These are phyloP conservation scores for Adelosebastes latens DNA, from an alignment of 2,797 vertebrate genomes.

Conservation along the genomic window DNA sequence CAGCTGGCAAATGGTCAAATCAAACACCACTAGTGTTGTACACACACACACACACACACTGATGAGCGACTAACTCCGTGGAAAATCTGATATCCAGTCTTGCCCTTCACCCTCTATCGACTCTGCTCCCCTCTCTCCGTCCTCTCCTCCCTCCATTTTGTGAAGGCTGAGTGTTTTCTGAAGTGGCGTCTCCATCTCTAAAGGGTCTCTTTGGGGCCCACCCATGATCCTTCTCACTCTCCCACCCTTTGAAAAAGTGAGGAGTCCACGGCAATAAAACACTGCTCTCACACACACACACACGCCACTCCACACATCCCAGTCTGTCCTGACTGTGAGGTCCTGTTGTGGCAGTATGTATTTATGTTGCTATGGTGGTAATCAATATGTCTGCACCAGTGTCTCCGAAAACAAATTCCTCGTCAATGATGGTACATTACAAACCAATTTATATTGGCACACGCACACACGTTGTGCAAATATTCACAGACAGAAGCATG, in stretches of 20 bases:
- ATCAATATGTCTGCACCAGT: constrained; percentile 63
- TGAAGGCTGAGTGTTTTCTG: constrained; percentile 65
- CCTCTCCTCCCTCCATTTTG: constrained; percentile 68
- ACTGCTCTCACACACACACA: background rate
- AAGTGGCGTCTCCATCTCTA: constrained; percentile 69
- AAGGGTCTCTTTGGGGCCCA: constrained; percentile 72
- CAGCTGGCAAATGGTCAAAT: constrained; percentile 72
- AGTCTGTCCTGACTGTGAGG: background rate
- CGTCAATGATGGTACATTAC: constrained; percentile 49
- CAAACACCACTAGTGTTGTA: constrained; percentile 48
- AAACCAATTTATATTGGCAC: constrained; percentile 32
- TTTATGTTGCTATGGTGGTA: constrained; percentile 56
- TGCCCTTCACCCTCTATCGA: constrained; percentile 56
- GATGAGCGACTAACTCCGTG: constrained; percentile 35
- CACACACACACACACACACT: constrained; percentile 6
- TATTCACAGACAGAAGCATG: background rate
- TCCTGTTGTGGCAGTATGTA: constrained; percentile 58
- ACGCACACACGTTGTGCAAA: background rate
- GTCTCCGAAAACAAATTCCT: constrained; percentile 67
- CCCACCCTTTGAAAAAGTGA: constrained; percentile 75
- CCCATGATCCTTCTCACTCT: constrained; percentile 67
- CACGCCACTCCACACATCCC: constrained; percentile 7
- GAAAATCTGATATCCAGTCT: constrained; percentile 67
- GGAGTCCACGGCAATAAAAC: constrained; percentile 74
- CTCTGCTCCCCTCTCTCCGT: constrained; percentile 20